Evolutionary conservation across 2,797 vertebrate genomes (phyloP).

Genomic region (Vireo griseus): DNA sequence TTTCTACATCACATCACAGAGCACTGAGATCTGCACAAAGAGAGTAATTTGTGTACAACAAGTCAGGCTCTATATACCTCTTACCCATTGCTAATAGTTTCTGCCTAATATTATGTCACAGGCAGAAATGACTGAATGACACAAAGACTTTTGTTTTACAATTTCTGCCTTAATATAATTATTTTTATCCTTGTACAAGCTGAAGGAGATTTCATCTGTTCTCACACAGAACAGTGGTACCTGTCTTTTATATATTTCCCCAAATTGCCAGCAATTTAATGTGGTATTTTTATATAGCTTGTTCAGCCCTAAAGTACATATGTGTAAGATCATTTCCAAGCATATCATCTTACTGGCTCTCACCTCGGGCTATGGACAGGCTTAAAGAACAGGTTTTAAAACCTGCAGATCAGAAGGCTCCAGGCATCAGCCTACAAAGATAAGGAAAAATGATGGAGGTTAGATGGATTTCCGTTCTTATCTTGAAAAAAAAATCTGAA

Average conservation of each 20-base stretch:
- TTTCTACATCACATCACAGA: rapidly evolving
- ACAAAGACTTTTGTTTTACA: neutral
- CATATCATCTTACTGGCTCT: rapidly evolving
- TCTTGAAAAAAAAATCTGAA: neutral
- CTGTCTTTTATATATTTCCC: neutral
- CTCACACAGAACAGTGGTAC: neutral
- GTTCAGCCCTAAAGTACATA: rapidly evolving
- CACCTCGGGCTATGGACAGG: neutral
- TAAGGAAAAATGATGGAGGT: neutral
- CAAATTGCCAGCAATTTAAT: neutral
- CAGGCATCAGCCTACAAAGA: neutral
- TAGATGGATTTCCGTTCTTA: neutral
- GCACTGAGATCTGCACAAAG: neutral
- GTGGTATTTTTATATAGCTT: neutral
- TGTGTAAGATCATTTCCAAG: neutral
- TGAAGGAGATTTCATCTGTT: neutral
- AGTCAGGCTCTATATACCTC: neutral
- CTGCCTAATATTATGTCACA: neutral
- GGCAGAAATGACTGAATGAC: neutral
- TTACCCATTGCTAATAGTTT: neutral
- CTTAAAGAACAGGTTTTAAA: neutral
- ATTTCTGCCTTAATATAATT: neutral
- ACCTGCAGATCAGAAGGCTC: neutral
- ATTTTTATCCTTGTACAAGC: neutral
- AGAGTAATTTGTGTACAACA: neutral